A percentile compares a stretch with the other conserved stretches of the same genome.
Conservation (phyloP, 1,140 invertebrate species). For the Chironomus striatipennis region DNA sequence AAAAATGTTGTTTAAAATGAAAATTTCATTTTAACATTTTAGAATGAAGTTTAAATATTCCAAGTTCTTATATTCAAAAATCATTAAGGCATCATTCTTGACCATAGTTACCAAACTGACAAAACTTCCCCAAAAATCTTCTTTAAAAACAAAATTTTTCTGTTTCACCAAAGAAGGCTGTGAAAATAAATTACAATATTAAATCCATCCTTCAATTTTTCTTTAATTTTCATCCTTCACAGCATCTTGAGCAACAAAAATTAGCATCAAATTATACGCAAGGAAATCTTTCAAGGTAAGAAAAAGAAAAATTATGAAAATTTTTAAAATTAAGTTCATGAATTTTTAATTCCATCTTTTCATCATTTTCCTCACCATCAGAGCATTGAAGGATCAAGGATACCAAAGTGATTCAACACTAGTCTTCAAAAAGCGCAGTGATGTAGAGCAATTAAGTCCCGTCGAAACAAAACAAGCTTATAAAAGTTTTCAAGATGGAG, state of each 20-base stretch:
- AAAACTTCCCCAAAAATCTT: too few species aligned
- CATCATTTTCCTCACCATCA: slow-evolving; percentile 34
- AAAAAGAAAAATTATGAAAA: too few species aligned
- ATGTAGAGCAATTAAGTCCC: slow-evolving; percentile 60
- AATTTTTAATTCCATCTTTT: not conserved
- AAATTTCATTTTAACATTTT: too few species aligned
- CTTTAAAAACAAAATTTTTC: not conserved
- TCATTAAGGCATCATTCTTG: too few species aligned
- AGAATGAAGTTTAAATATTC: too few species aligned
- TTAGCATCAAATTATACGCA: slow-evolving; percentile 43
- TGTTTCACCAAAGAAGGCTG: not conserved
- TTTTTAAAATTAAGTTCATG: not conserved
- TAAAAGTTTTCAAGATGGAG: slow-evolving; percentile 77
- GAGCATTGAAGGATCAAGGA: slow-evolving; percentile 76
- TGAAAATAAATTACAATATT: not conserved
- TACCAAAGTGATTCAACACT: slow-evolving; percentile 86
- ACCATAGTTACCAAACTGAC: too few species aligned
- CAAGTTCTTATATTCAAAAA: too few species aligned
- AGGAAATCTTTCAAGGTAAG: slow-evolving; percentile 39
- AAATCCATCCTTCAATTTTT: slow-evolving; percentile 27
- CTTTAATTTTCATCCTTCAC: slow-evolving; percentile 30
- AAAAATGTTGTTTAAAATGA: too few species aligned
- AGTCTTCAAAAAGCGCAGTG: slow-evolving; percentile 65
- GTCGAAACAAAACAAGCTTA: slow-evolving; percentile 73
- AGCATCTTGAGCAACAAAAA: slow-evolving; percentile 56